Evolutionary conservation across 2,888 invertebrate genomes (phyloP).

Genomic region (Peribatodes rhomboidaria): DNA sequence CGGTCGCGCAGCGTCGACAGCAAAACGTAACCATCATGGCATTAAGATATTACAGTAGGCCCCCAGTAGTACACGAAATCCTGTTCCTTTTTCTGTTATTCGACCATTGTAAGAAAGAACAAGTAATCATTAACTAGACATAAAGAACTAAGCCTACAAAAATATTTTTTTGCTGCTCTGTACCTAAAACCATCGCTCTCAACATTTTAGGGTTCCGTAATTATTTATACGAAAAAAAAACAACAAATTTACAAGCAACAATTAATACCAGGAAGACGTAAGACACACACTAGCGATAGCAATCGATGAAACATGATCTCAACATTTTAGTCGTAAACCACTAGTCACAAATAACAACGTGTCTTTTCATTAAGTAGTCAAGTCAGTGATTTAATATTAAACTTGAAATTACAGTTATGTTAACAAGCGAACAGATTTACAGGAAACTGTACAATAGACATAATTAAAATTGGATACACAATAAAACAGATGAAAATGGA

Average conservation of each 20-base stretch:
- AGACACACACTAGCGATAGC: conserved; percentile 16
- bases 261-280: conserved; percentile 16
- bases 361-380: conserved; percentile 62
- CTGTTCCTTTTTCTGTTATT: conserved; percentile 10
- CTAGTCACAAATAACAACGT: conserved; percentile 64
- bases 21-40: too few relatives aligned
- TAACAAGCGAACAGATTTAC: conserved; percentile 53
- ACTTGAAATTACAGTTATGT: conserved; percentile 48
- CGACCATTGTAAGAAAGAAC: neutral
- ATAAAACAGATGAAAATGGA: neutral
- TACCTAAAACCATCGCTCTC: conserved; percentile 27
- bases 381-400: conserved; percentile 59
- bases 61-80: conserved; percentile 6
- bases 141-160: conserved; percentile 5
- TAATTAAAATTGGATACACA: conserved; percentile 10
- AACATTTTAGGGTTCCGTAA: neutral
- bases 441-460: conserved; percentile 32
- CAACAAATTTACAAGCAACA: conserved; percentile 6
- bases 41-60: too few relatives aligned
- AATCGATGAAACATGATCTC: conserved; percentile 29
- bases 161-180: neutral
- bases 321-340: conserved; percentile 41
- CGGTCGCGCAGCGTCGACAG: too few relatives aligned
- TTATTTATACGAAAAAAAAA: neutral
- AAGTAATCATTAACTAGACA: conserved; percentile 4